Evolutionary conservation across 2,113 vertebrate species (phyloP).

Genomic region (Azemiops feae): DNA sequence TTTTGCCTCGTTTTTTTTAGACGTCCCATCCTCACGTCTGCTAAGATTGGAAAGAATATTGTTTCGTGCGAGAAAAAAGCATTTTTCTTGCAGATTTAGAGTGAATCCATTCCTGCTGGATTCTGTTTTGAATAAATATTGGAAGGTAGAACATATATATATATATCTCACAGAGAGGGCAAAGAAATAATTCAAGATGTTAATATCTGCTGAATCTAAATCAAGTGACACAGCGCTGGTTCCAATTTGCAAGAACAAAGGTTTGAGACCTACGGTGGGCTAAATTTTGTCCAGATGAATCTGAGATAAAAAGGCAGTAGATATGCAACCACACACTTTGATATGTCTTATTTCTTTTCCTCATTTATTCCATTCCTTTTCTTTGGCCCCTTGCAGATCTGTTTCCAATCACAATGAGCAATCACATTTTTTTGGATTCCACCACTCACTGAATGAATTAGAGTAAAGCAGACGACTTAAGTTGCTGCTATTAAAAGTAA

Average conservation of each 20-base stretch:
- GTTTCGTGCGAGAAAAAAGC: conserved; percentile 9
- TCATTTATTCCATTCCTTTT: not conserved
- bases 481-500: no score
- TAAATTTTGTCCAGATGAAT: not conserved
- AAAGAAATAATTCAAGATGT: not conserved
- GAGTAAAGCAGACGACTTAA: no score
- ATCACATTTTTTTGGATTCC: no score
- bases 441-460: no score
- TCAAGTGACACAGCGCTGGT: not conserved
- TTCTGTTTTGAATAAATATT: conserved; percentile 12
- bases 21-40: conserved; percentile 38
- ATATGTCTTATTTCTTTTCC: not conserved
- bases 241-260: not conserved
- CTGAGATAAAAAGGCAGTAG: not conserved
- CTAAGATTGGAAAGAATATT: conserved; percentile 48
- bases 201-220: not conserved
- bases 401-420: no score
- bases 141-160: not conserved
- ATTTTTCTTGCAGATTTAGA: conserved; percentile 32
- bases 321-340: not conserved
- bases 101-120: not conserved
- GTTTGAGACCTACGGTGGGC: not conserved
- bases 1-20: conserved; percentile 39
- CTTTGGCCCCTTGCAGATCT: no score
- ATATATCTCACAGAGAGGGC: no score